phyloP scores from a whole-genome alignment of 2,888 invertebrate species.

The Pyrochroa serraticornis region DNA sequence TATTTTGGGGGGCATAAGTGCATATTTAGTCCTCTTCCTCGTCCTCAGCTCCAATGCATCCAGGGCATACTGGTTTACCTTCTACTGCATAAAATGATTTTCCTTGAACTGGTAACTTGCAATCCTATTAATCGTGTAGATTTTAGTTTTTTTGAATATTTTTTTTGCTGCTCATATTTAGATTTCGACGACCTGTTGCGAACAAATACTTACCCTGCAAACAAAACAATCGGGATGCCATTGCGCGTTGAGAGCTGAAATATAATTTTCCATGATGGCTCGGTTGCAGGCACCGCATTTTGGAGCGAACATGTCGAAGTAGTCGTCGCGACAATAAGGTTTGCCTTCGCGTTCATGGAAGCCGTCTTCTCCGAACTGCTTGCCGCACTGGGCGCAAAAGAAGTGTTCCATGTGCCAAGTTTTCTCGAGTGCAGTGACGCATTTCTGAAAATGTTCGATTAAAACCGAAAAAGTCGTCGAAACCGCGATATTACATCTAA shows the following conservation, averaged over 20 bases:
- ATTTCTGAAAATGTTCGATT: conserved; percentile 76
- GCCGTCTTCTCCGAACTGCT: conserved; percentile 96
- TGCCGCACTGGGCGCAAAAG: conserved; percentile 97
- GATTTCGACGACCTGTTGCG: not conserved
- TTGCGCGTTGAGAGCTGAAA: conserved; percentile 94
- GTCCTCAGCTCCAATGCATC: conserved; percentile 90
- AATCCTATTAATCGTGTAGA: conserved; percentile 71
- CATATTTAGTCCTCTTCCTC: conserved; percentile 67
- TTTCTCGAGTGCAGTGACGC: conserved; percentile 95
- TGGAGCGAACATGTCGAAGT: conserved; percentile 97
- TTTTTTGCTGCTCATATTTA: not conserved
- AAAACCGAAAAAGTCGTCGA: conserved; percentile 20
- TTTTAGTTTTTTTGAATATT: conserved; percentile 4
- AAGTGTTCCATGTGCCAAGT: conserved; percentile 99
- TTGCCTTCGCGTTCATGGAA: conserved; percentile 97
- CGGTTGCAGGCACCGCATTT: conserved; percentile 96
- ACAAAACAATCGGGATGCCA: conserved; percentile 99
- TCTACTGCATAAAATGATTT: conserved; percentile 98
- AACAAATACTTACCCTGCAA: conserved; percentile 83
- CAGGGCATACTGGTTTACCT: conserved; percentile 94
- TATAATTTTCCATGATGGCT: conserved; percentile 97
- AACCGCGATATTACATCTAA: conserved; percentile 79
- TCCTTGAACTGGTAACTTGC: conserved; percentile 89
- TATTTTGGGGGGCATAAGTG: conserved; percentile 51
- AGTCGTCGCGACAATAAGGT: conserved; percentile 94